These are phyloP conservation scores for Pollachius pollachius DNA, from an alignment of 2,113 vertebrate genomes.

Conservation along the genomic window DNA sequence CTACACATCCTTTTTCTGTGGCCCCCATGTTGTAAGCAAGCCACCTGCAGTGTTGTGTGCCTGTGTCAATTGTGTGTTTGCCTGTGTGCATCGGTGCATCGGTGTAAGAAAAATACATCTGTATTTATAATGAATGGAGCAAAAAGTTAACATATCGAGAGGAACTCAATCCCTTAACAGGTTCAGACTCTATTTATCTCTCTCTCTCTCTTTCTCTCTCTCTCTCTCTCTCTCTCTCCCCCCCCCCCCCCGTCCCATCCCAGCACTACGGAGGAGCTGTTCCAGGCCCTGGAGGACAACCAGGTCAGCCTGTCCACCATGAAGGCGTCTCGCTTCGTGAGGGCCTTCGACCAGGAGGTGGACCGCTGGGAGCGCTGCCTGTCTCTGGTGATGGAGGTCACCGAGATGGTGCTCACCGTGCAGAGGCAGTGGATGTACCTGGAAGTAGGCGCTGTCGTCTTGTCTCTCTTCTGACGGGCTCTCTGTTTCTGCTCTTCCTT, in stretches of 20 bases:
- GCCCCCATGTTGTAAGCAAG: too few species aligned
- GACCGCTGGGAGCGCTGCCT: constrained; percentile 85
- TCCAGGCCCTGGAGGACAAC: constrained; percentile 85
- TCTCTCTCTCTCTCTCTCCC: too few species aligned
- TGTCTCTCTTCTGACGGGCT: too few species aligned
- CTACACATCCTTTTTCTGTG: too few species aligned
- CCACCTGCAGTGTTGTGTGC: too few species aligned
- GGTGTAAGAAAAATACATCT: too few species aligned
- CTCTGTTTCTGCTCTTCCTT: constrained; percentile 1
- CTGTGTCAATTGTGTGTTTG: constrained; percentile 12
- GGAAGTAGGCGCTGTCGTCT: constrained; percentile 69
- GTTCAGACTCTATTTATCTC: too few species aligned
- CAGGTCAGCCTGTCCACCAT: constrained; percentile 84
- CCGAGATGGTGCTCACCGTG: constrained; percentile 81
- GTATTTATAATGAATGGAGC: too few species aligned
- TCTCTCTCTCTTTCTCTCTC: too few species aligned
- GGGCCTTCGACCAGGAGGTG: constrained; percentile 83
- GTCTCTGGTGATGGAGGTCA: constrained; percentile 82
- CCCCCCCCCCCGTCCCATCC: not conserved
- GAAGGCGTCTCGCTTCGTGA: constrained; percentile 85
- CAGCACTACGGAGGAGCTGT: constrained; percentile 83
- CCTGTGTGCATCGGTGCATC: not conserved
- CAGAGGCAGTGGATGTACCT: constrained; percentile 90
- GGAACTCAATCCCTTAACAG: too few species aligned
- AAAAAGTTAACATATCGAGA: too few species aligned